Conservation (phyloP, 2,797 vertebrate genomes). For the Threskiornis aethiopicus region DNA sequence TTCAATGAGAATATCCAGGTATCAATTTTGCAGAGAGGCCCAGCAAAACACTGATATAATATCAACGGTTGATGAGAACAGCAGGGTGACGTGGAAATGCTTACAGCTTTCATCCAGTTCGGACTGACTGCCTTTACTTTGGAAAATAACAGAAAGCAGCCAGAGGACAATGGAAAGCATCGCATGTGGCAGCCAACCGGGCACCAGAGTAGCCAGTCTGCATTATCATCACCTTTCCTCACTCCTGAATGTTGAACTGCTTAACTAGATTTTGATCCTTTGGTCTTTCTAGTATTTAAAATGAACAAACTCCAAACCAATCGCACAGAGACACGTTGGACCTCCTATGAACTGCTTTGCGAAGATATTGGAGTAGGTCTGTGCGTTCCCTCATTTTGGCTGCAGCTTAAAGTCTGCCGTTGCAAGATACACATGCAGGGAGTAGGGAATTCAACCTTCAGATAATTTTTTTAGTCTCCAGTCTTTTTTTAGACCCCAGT, state of each 20-base stretch:
- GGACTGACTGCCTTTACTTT: neutral
- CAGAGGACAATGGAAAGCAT: neutral
- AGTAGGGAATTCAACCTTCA: neutral
- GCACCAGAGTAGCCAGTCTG: neutral
- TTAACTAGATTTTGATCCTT: neutral
- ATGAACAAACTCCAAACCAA: neutral
- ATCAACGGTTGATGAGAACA: neutral
- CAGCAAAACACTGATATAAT: neutral
- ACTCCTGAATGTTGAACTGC: neutral
- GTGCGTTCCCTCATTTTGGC: neutral
- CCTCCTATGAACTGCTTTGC: neutral
- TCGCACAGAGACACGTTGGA: rapidly evolving
- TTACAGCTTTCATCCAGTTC: neutral
- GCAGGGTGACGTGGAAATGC: neutral
- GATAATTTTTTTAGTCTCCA: neutral
- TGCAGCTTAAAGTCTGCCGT: neutral
- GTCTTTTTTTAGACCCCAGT: neutral
- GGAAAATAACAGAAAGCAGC: neutral
- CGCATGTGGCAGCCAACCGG: rapidly evolving
- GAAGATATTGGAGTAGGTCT: neutral
- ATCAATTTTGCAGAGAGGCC: neutral
- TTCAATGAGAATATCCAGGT: neutral
- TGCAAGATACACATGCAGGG: neutral
- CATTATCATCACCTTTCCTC: neutral
- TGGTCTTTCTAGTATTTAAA: neutral